Conservation (phyloP, 1,140 invertebrate genomes). For the Aphelinus certus region DNA sequence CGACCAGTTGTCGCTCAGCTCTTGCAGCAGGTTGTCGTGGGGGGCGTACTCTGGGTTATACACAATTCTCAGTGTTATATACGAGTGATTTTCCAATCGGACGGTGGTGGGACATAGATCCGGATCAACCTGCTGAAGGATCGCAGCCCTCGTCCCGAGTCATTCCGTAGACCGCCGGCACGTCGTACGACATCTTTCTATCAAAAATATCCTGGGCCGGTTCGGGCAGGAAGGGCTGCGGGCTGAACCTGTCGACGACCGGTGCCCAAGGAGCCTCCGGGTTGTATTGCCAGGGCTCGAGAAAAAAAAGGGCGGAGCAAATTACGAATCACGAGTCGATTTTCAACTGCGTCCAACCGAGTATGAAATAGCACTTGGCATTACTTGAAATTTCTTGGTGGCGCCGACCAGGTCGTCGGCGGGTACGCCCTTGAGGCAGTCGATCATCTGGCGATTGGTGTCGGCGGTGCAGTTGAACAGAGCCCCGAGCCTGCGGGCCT, state of each 20-base stretch:
- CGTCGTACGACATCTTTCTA: neutral
- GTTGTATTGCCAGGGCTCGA: conserved; percentile 7
- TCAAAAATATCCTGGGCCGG: neutral
- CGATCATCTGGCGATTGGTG: conserved; percentile 66
- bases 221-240: neutral
- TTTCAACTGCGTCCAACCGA: neutral
- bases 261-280: conserved; percentile 2
- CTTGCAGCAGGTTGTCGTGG: conserved; percentile 1
- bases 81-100: no score
- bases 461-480: conserved; percentile 72
- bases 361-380: neutral
- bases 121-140: neutral
- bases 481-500: conserved; percentile 70
- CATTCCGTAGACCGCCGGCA: conserved; percentile 2
- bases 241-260: neutral
- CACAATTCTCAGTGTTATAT: no score
- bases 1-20: conserved; percentile 2
- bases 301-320: neutral
- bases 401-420: conserved; percentile 62
- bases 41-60: neutral
- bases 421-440: conserved; percentile 72
- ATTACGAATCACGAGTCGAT: no score
- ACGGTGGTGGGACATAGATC: no score
- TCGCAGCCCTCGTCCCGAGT: neutral
- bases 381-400: conserved; percentile 40